Percentiles rank a stretch among this genome's conserved stretches.
These are phyloP conservation scores for Puma concolor DNA, from an alignment of 2,113 vertebrate genomes.

Conservation along the genomic window DNA sequence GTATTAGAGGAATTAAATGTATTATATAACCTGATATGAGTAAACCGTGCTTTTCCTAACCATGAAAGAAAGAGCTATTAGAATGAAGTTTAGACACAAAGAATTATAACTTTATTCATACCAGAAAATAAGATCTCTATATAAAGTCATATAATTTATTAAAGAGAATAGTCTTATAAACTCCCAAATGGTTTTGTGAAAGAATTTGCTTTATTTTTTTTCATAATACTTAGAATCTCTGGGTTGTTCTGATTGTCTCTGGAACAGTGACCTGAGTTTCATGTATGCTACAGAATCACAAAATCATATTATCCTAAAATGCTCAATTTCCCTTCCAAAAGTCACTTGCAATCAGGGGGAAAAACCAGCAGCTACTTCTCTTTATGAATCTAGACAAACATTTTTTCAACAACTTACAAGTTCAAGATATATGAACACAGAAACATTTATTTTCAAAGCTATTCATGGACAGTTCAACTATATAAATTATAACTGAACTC, in stretches of 20 bases:
- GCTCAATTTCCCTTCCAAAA: background rate
- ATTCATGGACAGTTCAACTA: background rate
- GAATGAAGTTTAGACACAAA: background rate
- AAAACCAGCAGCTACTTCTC: background rate
- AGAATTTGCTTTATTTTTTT: background rate
- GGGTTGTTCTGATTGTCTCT: background rate
- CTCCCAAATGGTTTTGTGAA: background rate
- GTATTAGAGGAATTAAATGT: background rate
- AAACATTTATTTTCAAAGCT: slow-evolving; percentile 7
- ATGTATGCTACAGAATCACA: background rate
- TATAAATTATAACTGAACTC: background rate
- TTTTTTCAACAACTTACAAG: slow-evolving; percentile 8
- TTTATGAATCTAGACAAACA: background rate
- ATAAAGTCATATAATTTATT: background rate
- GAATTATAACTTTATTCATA: background rate
- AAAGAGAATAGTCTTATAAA: slow-evolving; percentile 6
- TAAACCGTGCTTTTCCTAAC: slow-evolving; percentile 3
- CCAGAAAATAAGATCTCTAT: background rate
- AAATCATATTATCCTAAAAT: background rate
- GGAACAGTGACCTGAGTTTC: background rate
- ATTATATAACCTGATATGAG: background rate
- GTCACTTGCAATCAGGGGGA: background rate
- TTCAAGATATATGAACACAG: background rate
- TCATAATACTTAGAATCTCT: background rate
- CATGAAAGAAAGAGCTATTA: background rate